Conservation (phyloP, 2,888 invertebrate genomes). For the Liopterus haemorrhoidalis region DNA sequence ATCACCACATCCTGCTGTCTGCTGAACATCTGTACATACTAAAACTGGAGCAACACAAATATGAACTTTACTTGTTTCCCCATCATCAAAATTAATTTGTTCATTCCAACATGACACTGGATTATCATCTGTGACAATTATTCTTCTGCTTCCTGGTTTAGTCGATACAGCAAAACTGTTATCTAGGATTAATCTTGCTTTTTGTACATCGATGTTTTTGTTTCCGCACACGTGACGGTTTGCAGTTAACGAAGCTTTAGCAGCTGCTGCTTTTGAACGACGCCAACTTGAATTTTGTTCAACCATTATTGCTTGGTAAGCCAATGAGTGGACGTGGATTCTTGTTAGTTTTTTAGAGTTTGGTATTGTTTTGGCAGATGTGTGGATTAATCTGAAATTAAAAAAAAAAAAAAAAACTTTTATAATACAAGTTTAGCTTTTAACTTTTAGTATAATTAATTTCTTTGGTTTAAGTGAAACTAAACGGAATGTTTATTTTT, state of each 20-base stretch:
- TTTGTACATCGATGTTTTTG: conserved; percentile 50
- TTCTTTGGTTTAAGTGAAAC: no score
- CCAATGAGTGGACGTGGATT: conserved; percentile 78
- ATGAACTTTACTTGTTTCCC: conserved; percentile 46
- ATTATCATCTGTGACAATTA: conserved; percentile 49
- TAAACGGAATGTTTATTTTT: no score
- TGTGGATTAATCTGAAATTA: conserved; percentile 49
- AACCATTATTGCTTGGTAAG: conserved; percentile 78
- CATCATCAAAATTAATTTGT: conserved; percentile 44
- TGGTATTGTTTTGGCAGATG: conserved; percentile 43
- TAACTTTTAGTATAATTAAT: no score
- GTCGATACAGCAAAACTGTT: conserved; percentile 75
- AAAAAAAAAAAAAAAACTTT: neutral
- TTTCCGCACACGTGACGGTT: conserved; percentile 76
- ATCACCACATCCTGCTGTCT: conserved; percentile 83
- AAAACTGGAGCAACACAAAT: conserved; percentile 80
- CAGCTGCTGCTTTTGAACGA: conserved; percentile 70
- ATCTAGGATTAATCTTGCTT: conserved; percentile 63
- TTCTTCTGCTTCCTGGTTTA: conserved; percentile 39
- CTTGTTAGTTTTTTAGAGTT: conserved; percentile 60
- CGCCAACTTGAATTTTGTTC: conserved; percentile 67
- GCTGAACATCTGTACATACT: conserved; percentile 72
- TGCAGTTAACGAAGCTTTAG: conserved; percentile 76
- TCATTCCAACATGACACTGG: conserved; percentile 83
- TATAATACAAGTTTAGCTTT: neutral